phyloP scores from a whole-genome alignment of 2,113 vertebrate genomes.

The Chloropsis cyanopogon region DNA sequence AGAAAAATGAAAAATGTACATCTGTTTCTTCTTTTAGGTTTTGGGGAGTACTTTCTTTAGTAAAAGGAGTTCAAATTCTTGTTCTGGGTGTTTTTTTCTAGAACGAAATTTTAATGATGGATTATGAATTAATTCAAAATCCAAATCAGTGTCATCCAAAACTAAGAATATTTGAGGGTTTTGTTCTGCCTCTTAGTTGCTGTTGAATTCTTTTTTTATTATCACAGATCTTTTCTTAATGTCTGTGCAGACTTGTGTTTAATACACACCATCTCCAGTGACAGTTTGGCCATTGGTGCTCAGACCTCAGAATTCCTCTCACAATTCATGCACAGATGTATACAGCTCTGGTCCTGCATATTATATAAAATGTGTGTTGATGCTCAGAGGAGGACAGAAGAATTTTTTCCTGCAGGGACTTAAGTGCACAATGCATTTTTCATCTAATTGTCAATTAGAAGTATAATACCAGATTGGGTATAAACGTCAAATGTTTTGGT shows the following conservation, averaged over 20 bases:
- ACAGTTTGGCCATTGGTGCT: neutral
- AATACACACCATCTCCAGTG: neutral
- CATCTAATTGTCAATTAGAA: neutral
- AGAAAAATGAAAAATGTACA: neutral
- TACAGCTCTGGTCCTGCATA: neutral
- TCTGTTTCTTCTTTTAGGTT: neutral
- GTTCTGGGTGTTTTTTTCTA: neutral
- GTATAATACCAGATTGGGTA: neutral
- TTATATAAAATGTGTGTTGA: neutral
- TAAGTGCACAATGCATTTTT: neutral
- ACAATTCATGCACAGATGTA: neutral
- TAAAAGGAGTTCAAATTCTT: neutral
- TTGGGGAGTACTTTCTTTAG: neutral
- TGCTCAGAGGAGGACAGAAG: neutral
- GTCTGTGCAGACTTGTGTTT: neutral
- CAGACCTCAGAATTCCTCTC: constrained; percentile 2
- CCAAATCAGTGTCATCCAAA: neutral
- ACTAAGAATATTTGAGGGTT: neutral
- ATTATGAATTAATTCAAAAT: neutral
- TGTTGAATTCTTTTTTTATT: neutral
- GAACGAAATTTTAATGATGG: neutral
- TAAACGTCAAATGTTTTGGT: neutral
- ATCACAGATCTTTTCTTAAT: neutral
- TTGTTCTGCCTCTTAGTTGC: neutral
- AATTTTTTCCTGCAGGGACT: neutral